A percentile compares a stretch with the other conserved stretches of the same genome.
Evolutionary conservation across 2,113 vertebrate species (phyloP).

Genomic region (Oncorhynchus clarkii): DNA sequence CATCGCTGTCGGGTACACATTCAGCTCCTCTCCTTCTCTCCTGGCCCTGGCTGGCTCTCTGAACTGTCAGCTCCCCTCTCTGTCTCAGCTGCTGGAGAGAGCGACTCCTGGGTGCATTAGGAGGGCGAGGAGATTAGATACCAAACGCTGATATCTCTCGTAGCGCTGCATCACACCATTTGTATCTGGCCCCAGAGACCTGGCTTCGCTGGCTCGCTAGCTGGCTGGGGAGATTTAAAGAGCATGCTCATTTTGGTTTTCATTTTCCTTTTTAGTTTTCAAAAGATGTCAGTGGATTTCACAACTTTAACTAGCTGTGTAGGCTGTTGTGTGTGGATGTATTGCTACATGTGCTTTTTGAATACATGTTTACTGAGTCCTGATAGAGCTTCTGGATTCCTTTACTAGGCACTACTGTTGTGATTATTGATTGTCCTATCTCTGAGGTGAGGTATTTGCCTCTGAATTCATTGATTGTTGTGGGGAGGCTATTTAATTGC

Average conservation of each 20-base stretch:
- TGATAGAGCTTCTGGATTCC: slow-evolving; percentile 4
- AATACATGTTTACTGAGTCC: neutral
- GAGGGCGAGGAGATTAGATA: slow-evolving; percentile 58
- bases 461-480: slow-evolving; percentile 31
- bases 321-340: neutral
- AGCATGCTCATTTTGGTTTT: slow-evolving; percentile 47
- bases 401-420: slow-evolving; percentile 18
- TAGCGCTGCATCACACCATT: slow-evolving; percentile 24
- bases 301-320: neutral
- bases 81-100: slow-evolving; percentile 24
- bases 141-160: slow-evolving; percentile 52
- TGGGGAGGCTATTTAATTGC: slow-evolving; percentile 9
- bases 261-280: slow-evolving; percentile 30
- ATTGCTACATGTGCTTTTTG: neutral
- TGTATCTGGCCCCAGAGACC: slow-evolving; percentile 1
- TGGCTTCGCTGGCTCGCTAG: slow-evolving; percentile 37
- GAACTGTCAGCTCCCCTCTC: neutral
- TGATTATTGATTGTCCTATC: slow-evolving; percentile 35
- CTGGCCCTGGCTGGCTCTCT: neutral
- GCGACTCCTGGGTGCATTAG: slow-evolving; percentile 55
- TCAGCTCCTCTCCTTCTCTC: slow-evolving; percentile 42
- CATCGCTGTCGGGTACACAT: slow-evolving; percentile 43
- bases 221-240: slow-evolving; percentile 41
- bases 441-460: slow-evolving; percentile 18
- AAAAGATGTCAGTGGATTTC: neutral